Evolutionary conservation across 1,140 invertebrate genomes (phyloP).

Genomic region (Hylyphantes graminicola): DNA sequence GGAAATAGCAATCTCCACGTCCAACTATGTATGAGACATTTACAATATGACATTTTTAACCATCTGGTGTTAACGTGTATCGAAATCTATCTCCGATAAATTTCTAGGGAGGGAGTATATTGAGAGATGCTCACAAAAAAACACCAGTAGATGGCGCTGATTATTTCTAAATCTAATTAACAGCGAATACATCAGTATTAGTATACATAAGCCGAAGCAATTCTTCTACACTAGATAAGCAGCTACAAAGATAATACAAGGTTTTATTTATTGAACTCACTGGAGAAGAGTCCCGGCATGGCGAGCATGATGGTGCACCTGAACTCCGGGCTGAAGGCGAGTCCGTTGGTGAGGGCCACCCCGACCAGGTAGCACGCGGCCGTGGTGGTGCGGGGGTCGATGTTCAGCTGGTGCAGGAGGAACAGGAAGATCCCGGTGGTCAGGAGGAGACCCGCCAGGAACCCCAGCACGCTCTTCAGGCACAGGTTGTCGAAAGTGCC

Average conservation of each 20-base stretch:
- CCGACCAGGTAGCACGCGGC: slow-evolving; percentile 18
- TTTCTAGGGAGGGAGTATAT: no score
- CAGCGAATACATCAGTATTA: no score
- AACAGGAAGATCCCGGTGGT: slow-evolving; percentile 35
- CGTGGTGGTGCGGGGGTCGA: slow-evolving; percentile 3
- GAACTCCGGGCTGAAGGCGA: slow-evolving; percentile 30
- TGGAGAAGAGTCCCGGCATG: slow-evolving; percentile 33
- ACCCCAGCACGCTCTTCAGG: slow-evolving; percentile 47
- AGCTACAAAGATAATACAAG: no score
- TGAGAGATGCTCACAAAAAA: no score
- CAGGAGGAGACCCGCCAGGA: neutral
- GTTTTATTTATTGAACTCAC: slow-evolving; percentile 1
- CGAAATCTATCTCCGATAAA: no score
- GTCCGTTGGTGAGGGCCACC: neutral
- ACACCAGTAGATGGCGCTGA: no score
- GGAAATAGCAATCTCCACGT: no score
- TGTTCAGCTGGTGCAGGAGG: slow-evolving; percentile 40
- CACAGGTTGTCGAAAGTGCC: slow-evolving; percentile 29
- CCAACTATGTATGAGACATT: no score
- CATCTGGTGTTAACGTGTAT: no score
- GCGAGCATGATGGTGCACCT: slow-evolving; percentile 19
- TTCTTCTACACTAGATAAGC: no score
- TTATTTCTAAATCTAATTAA: no score
- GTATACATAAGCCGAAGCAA: slow-evolving; percentile 73
- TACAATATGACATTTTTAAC: no score